Conservation (phyloP, 2,797 vertebrate species). For the Glyptemys insculpta region DNA sequence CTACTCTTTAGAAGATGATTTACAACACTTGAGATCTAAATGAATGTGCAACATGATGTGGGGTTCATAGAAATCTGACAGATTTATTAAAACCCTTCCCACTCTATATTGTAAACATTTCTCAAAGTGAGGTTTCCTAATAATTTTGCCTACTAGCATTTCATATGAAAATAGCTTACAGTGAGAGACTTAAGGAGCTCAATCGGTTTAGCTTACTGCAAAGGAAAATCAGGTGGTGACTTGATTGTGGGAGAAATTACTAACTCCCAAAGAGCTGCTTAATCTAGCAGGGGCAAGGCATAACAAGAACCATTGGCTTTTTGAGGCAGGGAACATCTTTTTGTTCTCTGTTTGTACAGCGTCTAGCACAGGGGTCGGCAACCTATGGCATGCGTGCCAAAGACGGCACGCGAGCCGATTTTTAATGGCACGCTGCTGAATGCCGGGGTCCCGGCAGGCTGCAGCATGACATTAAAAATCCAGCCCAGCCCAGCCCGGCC, state of each 20-base stretch:
- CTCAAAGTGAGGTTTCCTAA: not conserved
- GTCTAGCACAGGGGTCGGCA: not conserved
- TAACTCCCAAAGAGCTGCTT: not conserved
- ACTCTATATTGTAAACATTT: not conserved
- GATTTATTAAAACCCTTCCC: not conserved
- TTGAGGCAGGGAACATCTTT: not conserved
- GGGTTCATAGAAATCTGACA: not conserved
- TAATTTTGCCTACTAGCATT: not conserved
- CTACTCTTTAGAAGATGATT: conserved; percentile 13
- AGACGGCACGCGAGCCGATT: too few relatives aligned
- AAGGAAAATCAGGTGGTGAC: not conserved
- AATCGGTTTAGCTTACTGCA: rapidly evolving
- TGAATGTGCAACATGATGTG: not conserved
- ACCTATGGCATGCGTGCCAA: too few relatives aligned
- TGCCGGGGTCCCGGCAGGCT: too few relatives aligned
- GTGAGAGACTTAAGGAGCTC: not conserved
- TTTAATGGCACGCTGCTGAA: too few relatives aligned
- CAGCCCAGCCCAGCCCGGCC: too few relatives aligned
- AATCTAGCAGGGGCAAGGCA: not conserved
- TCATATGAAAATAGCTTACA: rapidly evolving
- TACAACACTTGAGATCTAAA: not conserved
- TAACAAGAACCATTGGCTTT: not conserved
- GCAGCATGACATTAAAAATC: too few relatives aligned
- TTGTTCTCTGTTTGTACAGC: not conserved
- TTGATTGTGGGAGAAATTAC: not conserved